Base-by-base conservation (phyloP, 2,888 invertebrate genomes). In the Lithosia quadra region DNA sequence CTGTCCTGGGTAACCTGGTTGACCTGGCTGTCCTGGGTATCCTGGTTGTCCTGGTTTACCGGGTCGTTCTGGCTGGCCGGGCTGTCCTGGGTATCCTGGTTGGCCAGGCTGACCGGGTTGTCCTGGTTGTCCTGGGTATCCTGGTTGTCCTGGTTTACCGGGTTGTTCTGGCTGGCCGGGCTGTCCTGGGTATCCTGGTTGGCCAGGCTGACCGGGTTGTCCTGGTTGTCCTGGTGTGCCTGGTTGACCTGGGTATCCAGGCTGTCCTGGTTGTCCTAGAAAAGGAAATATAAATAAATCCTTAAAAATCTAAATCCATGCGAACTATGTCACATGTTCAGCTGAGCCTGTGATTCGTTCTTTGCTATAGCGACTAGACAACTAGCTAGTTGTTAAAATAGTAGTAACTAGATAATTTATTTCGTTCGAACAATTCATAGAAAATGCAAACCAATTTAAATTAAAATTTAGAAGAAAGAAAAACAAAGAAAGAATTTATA, bases 21-120 rank as follows among this genome's bases (percentile, higher is more conserved):
- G 68, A 33, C 68, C 68, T 18, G 71, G 78, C 10, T 70, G 59
- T 33, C 84, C 86, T 63, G 85, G 79, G 0, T 67, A 28, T 3
- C 78, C 77, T 24, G 77, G 77, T 13, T 67, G 28, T 22, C 72
- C 72, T 11, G 70, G 67, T 0, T 64, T 18, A 1, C 68, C 69
- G 15, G 72, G 67, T 2, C 61, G 1, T 0, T 71, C 68, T 1
- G 68, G 71, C 0, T 67, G 11, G 0, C 69, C 68, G 15, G 68
- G 68, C 4, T 68, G 34, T 8, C 59, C 68, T 59, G 68, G 65
- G 2, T 71, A 65, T 34, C 62, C 13, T 24, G 72, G 60, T 5
- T 63, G 7, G 0, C 65, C 69, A 28, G 71, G 73, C 2, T 70
- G 24, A 24, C 66, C 66, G 7, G 63, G 63, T 0, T 68, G 10